Evolutionary conservation across 2,888 invertebrate genomes (phyloP).

Genomic region (Pristionchus exspectatus): DNA sequence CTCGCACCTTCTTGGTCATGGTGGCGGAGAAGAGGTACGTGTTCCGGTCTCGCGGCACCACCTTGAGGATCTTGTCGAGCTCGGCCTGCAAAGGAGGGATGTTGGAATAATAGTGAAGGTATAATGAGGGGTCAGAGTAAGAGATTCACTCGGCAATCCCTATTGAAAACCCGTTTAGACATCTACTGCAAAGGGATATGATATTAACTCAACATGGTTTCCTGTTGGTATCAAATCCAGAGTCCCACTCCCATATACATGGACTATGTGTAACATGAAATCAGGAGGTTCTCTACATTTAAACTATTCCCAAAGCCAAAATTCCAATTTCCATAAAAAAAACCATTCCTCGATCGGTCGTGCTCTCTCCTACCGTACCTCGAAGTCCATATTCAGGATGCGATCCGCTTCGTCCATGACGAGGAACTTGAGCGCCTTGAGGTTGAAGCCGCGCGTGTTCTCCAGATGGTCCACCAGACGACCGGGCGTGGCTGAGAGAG

Average conservation of each 20-base stretch:
- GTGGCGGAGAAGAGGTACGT: constrained; percentile 98
- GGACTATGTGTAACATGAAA: no score
- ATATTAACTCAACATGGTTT: no score
- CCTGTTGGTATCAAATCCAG: no score
- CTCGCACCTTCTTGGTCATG: constrained; percentile 88
- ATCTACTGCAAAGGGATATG: no score
- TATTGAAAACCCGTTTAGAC: no score
- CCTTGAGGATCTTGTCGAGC: constrained; percentile 92
- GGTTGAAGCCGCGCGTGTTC: constrained; percentile 96
- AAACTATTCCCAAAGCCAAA: no score
- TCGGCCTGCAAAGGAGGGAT: constrained; percentile 82
- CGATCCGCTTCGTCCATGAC: constrained; percentile 99
- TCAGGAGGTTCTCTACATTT: no score
- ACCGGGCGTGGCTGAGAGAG: constrained; percentile 84
- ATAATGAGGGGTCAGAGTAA: no score
- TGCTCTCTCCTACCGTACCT: constrained; percentile 82
- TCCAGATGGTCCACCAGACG: constrained; percentile 86
- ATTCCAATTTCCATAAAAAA: background rate
- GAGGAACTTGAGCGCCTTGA: constrained; percentile 87
- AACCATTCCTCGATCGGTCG: background rate
- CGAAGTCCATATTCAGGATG: constrained; percentile 99
- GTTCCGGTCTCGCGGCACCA: constrained; percentile 91
- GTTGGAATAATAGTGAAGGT: background rate
- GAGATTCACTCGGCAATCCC: no score
- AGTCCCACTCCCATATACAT: no score